Percentiles rank a stretch among this genome's conserved stretches.
Conservation (phyloP, 2,888 invertebrate genomes). For the Pyrrhosoma nymphula region DNA sequence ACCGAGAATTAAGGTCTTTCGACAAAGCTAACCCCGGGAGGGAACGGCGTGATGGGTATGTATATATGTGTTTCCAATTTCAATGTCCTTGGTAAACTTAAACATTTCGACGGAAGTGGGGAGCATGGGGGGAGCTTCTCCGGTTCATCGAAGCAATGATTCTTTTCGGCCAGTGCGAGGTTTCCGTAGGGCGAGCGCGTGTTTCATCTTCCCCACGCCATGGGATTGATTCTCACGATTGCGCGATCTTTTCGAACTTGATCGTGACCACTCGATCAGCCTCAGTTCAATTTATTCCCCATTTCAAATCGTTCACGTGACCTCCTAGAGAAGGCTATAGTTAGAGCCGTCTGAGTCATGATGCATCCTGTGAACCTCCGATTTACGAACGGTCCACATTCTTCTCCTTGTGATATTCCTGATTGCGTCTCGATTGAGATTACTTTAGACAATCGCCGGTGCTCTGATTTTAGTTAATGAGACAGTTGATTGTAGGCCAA, state of each 20-base stretch:
- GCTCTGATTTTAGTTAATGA: not conserved
- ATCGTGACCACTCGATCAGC: conserved; percentile 11
- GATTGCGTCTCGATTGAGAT: not conserved
- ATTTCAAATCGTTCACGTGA: not conserved
- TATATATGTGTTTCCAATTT: too few relatives aligned
- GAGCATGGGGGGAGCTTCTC: too few relatives aligned
- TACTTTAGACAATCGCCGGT: not conserved
- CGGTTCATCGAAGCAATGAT: too few relatives aligned
- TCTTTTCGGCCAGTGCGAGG: too few relatives aligned
- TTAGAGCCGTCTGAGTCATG: not conserved
- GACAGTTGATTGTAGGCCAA: too few relatives aligned
- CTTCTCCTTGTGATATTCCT: not conserved
- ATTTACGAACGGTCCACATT: not conserved
- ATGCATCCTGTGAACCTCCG: not conserved
- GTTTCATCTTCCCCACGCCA: not conserved
- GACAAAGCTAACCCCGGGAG: too few relatives aligned
- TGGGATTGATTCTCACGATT: not conserved
- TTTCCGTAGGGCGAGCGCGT: not conserved
- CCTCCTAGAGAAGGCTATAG: not conserved
- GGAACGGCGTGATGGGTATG: too few relatives aligned
- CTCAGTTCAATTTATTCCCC: not conserved
- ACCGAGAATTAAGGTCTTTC: too few relatives aligned
- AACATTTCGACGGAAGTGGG: too few relatives aligned
- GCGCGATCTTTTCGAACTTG: not conserved
- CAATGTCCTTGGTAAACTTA: too few relatives aligned